Conservation (phyloP, 1,140 invertebrate species). For the Anoplolepis gracilipes region DNA sequence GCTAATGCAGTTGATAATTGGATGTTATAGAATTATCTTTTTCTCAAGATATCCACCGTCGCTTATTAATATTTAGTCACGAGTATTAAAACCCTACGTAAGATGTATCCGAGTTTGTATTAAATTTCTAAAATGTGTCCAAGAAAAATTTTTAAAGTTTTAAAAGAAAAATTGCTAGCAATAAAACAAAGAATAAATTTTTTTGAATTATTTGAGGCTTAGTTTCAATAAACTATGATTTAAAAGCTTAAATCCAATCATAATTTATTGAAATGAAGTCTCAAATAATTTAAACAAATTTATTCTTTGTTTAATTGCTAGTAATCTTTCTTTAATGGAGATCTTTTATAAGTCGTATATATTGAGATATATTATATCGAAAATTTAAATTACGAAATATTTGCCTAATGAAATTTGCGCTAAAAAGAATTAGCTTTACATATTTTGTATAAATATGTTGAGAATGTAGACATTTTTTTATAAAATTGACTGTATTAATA, state of each 20-base stretch:
- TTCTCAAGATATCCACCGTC: not conserved
- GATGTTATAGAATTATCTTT: not conserved
- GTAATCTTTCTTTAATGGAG: not conserved
- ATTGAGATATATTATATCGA: not conserved
- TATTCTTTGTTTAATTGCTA: not conserved
- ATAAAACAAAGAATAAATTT: too few species aligned
- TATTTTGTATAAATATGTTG: not conserved
- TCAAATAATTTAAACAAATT: not conserved
- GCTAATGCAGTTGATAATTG: slow-evolving; percentile 11
- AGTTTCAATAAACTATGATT: too few species aligned
- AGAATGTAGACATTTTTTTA: not conserved
- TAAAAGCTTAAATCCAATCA: not conserved
- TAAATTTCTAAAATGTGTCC: not conserved
- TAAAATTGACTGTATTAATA: not conserved
- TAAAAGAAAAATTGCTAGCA: too few species aligned
- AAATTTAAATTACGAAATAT: not conserved
- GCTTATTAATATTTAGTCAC: not conserved
- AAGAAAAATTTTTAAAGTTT: not conserved
- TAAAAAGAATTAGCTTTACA: not conserved
- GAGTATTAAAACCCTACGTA: not conserved
- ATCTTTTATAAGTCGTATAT: not conserved
- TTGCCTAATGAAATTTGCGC: not conserved
- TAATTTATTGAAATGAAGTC: not conserved
- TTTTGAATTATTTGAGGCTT: too few species aligned
- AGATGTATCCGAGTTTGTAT: not conserved